Percentiles rank a stretch among this genome's conserved stretches.
These are phyloP conservation scores for Poecilus cupreus DNA, from an alignment of 2,888 invertebrate genomes.

Conservation along the genomic window DNA sequence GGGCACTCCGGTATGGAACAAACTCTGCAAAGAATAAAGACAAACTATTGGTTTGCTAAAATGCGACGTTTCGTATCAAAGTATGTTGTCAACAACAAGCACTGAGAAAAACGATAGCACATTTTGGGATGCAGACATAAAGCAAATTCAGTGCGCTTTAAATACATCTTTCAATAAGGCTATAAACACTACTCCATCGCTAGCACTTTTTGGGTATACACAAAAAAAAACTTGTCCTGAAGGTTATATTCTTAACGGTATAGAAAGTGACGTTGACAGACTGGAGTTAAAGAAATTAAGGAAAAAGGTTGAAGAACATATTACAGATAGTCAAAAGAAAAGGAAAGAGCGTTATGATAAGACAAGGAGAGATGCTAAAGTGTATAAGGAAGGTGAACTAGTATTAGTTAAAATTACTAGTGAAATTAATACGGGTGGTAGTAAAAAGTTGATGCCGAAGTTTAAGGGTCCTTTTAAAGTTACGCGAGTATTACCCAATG, in stretches of 20 bases:
- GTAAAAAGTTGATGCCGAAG: constrained; percentile 42
- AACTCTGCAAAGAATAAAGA: constrained; percentile 58
- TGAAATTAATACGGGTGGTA: constrained; percentile 39
- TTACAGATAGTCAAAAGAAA: constrained; percentile 58
- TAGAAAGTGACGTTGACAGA: background rate
- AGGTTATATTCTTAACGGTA: constrained; percentile 44
- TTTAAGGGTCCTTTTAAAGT: constrained; percentile 45
- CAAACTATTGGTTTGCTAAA: constrained; percentile 62
- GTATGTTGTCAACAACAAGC: constrained; percentile 62
- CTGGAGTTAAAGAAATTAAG: constrained; percentile 51
- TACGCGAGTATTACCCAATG: constrained; percentile 38
- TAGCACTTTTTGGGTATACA: constrained; percentile 62
- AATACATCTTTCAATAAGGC: constrained; percentile 62
- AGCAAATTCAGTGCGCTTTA: constrained; percentile 63
- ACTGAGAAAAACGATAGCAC: constrained; percentile 60
- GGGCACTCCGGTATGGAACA: constrained; percentile 62
- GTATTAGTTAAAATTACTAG: constrained; percentile 15
- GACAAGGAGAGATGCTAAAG: constrained; percentile 6
- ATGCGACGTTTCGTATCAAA: constrained; percentile 64
- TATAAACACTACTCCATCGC: constrained; percentile 60
- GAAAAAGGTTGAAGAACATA: constrained; percentile 43
- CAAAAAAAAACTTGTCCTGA: constrained; percentile 48
- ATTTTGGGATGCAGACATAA: constrained; percentile 64
- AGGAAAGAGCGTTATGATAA: constrained; percentile 59
- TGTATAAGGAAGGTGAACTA: constrained; percentile 40